phyloP scores from a whole-genome alignment of 1,140 invertebrate species.

The Brachionus rubens region DNA sequence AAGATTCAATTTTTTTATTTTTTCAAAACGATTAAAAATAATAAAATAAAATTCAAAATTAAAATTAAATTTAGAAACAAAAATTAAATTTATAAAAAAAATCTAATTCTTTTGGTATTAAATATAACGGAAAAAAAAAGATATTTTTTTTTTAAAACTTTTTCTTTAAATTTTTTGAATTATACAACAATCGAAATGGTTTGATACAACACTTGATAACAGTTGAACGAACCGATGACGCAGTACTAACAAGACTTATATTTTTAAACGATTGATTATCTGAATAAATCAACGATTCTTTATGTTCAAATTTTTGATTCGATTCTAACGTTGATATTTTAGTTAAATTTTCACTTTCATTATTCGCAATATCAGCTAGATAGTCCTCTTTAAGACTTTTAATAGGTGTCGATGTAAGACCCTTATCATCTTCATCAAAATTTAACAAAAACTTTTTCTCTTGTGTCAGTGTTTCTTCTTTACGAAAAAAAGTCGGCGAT shows the following conservation, averaged over 20 bases:
- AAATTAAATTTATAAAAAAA: neutral
- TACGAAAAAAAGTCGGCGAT: neutral
- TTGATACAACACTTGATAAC: conserved; percentile 33
- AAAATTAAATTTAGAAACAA: neutral
- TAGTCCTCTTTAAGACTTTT: neutral
- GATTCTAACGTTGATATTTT: conserved; percentile 18
- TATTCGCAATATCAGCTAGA: neutral
- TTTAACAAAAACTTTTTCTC: too few relatives aligned
- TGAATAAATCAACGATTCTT: conserved; percentile 6
- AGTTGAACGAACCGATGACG: conserved; percentile 5
- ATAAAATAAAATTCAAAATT: neutral
- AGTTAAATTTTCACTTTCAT: conserved; percentile 38
- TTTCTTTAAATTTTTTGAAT: conserved; percentile 16
- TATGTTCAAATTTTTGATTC: neutral
- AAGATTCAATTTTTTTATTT: too few relatives aligned
- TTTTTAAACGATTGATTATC: neutral
- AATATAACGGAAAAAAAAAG: neutral
- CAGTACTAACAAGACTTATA: neutral
- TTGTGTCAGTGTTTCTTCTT: neutral
- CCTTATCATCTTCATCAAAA: neutral
- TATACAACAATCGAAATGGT: conserved; percentile 26
- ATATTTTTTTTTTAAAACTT: neutral
- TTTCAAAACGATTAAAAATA: neutral
- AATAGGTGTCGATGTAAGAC: neutral
- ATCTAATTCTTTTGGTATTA: too few relatives aligned